A percentile compares a stretch with the other conserved stretches of the same genome.
Evolutionary conservation across 2,888 invertebrate species (phyloP).

Genomic region (Agrotis ipsilon): DNA sequence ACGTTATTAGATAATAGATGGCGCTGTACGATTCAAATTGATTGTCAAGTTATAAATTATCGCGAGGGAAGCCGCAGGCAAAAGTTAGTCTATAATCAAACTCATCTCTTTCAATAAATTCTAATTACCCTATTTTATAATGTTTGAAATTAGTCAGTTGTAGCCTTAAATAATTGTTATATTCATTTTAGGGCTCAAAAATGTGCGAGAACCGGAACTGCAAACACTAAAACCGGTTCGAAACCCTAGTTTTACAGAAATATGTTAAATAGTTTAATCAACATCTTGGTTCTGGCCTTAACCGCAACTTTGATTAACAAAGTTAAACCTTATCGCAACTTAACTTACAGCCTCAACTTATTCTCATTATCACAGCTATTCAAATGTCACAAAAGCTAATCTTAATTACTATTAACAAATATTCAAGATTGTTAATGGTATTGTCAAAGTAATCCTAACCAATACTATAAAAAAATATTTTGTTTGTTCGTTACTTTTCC

Average conservation of each 20-base stretch:
- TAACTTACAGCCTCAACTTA: not conserved
- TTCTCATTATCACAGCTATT: slow-evolving; percentile 8
- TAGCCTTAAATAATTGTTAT: no score
- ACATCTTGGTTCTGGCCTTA: not conserved
- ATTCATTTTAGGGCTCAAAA: not conserved
- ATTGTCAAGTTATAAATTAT: no score
- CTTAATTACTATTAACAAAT: slow-evolving; percentile 32
- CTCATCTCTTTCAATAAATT: no score
- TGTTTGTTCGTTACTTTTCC: no score
- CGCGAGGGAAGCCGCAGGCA: no score
- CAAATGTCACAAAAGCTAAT: not conserved
- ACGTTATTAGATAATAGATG: no score
- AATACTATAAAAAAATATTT: not conserved
- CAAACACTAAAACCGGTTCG: not conserved
- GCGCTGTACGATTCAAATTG: no score
- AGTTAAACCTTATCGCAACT: not conserved
- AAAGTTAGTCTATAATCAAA: no score
- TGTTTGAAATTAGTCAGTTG: no score
- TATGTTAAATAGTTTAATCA: not conserved
- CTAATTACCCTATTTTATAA: no score
- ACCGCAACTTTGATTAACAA: slow-evolving; percentile 1
- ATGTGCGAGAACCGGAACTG: not conserved
- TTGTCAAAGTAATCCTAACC: not conserved
- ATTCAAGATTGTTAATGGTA: slow-evolving; percentile 15
- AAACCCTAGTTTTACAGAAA: slow-evolving; percentile 7